A percentile compares a stretch with the other conserved stretches of the same genome.
phyloP scores from a whole-genome alignment of 2,888 invertebrate genomes.

The Patella ulyssiponensis region DNA sequence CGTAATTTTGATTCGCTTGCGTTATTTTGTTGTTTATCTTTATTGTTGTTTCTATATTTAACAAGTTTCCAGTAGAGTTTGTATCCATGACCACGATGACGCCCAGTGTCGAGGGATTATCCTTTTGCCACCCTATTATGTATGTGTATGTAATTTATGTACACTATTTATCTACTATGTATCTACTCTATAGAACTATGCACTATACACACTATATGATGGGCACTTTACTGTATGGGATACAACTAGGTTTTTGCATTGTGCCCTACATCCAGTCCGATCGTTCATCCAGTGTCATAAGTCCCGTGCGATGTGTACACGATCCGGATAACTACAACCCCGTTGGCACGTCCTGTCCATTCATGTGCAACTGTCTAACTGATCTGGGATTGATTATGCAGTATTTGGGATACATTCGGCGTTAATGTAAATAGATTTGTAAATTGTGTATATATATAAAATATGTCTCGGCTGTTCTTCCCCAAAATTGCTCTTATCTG shows the following conservation, averaged over 20 bases:
- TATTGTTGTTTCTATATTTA: too few species aligned
- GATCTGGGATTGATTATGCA: slow-evolving; percentile 23
- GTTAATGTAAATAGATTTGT: too few species aligned
- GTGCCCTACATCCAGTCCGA: slow-evolving; percentile 36
- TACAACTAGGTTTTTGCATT: slow-evolving; percentile 24
- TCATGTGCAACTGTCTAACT: slow-evolving; percentile 11
- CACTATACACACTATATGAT: neutral
- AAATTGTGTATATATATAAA: too few species aligned
- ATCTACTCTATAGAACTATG: too few species aligned
- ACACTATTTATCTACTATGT: too few species aligned
- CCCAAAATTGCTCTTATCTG: too few species aligned
- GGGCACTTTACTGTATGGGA: slow-evolving; percentile 32
- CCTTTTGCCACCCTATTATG: slow-evolving; percentile 25
- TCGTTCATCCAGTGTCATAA: slow-evolving; percentile 34
- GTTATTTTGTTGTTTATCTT: too few species aligned
- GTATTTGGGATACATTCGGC: slow-evolving; percentile 28
- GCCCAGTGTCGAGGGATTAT: slow-evolving; percentile 29
- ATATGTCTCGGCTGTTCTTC: too few species aligned
- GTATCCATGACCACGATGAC: too few species aligned
- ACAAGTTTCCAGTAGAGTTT: too few species aligned
- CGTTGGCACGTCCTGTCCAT: slow-evolving; percentile 24
- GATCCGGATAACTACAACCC: slow-evolving; percentile 20
- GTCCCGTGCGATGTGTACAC: slow-evolving; percentile 29
- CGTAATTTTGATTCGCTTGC: too few species aligned
- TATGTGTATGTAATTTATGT: too few species aligned